Evolutionary conservation across 2,113 vertebrate species (phyloP).

Genomic region (Stigmatopora nigra): DNA sequence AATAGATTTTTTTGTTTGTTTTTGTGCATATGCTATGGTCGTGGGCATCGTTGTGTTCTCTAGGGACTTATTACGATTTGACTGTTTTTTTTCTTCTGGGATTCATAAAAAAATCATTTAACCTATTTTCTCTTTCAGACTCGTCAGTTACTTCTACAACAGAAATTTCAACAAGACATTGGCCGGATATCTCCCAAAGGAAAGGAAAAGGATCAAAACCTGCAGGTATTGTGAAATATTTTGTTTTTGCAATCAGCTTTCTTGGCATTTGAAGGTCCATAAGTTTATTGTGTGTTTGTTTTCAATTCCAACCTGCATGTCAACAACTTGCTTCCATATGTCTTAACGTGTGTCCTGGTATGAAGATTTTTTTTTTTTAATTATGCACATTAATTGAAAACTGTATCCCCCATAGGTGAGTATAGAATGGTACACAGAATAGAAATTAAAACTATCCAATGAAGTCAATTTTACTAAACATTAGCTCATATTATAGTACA

Average conservation of each 20-base stretch:
- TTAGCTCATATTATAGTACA: too few relatives aligned
- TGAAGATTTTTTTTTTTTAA: too few relatives aligned
- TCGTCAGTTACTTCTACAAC: constrained; percentile 88
- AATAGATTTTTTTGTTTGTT: constrained; percentile 22
- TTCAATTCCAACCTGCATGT: too few relatives aligned
- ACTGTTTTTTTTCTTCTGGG: constrained; percentile 19
- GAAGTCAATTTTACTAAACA: too few relatives aligned
- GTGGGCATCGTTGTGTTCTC: constrained; percentile 40
- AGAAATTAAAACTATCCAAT: too few relatives aligned
- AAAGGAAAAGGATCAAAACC: constrained; percentile 84
- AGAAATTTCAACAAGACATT: constrained; percentile 72
- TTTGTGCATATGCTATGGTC: constrained; percentile 38
- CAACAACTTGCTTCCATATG: too few relatives aligned
- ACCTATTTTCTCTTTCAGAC: constrained; percentile 70
- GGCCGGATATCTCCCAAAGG: constrained; percentile 86
- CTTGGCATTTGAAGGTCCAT: background rate
- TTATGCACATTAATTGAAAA: too few relatives aligned
- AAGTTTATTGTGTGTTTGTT: background rate
- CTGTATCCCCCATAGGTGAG: too few relatives aligned
- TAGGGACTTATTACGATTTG: constrained; percentile 29
- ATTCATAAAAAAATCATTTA: constrained; percentile 11
- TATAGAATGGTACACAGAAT: too few relatives aligned
- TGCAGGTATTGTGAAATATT: constrained; percentile 76
- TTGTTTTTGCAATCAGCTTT: constrained; percentile 31
- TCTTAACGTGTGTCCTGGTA: too few relatives aligned